Conservation (phyloP, 2,888 invertebrate genomes). For the Cephonodes hylas region DNA sequence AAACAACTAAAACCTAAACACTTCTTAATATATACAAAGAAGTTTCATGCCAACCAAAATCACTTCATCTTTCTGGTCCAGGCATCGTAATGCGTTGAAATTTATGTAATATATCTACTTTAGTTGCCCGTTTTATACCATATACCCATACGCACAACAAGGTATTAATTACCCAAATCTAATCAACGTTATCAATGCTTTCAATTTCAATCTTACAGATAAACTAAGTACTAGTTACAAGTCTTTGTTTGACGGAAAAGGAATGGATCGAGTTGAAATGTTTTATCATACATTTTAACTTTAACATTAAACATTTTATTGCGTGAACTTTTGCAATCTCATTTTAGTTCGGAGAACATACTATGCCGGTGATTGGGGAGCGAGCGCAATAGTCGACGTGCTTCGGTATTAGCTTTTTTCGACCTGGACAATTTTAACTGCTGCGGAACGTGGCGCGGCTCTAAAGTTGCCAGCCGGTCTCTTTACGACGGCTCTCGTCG, state of each 20-base stretch:
- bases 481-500: slow-evolving; percentile 65
- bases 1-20: no score
- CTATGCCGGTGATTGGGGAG: neutral
- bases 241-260: neutral
- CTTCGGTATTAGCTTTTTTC: slow-evolving; percentile 42
- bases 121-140: no score
- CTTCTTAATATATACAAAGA: no score
- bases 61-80: no score
- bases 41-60: no score
- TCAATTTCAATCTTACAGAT: neutral
- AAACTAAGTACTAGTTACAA: neutral
- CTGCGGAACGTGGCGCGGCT: slow-evolving; percentile 45
- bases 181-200: neutral
- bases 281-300: neutral
- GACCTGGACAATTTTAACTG: slow-evolving; percentile 54
- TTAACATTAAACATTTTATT: neutral
- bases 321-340: slow-evolving; percentile 6
- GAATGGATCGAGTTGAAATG: neutral
- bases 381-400: neutral
- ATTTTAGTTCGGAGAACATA: neutral
- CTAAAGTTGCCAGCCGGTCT: slow-evolving; percentile 68
- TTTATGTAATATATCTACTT: no score
- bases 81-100: no score
- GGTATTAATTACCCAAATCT: no score
- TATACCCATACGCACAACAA: no score